Evolutionary conservation across 1,140 invertebrate species (phyloP).

Genomic region (Aphaenogaster ashmeadi): DNA sequence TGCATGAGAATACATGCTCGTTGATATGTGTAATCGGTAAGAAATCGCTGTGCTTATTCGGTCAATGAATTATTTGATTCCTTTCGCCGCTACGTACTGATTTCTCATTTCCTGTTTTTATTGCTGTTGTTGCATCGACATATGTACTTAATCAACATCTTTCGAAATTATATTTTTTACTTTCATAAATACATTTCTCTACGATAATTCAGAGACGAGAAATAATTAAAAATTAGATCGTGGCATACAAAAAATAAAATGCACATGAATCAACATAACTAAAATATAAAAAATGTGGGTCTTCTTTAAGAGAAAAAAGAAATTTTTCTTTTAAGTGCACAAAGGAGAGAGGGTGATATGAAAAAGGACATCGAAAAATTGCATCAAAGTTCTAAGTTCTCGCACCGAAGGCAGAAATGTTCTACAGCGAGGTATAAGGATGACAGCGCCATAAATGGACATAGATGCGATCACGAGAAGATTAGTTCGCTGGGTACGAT

Average conservation of each 20-base stretch:
- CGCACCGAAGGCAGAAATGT: neutral
- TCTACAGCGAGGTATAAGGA: neutral
- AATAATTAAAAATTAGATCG: neutral
- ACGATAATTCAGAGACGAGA: neutral
- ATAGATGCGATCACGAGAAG: neutral
- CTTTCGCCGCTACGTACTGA: neutral
- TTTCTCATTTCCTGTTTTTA: constrained; percentile 1
- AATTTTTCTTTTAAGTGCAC: neutral
- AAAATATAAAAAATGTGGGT: neutral
- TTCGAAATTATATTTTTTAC: constrained; percentile 4
- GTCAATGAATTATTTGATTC: neutral
- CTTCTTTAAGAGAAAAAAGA: neutral
- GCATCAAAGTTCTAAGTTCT: neutral
- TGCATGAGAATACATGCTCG: constrained; percentile 9
- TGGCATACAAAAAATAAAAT: neutral
- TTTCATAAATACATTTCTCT: constrained; percentile 11
- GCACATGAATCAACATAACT: neutral
- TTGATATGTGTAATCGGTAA: neutral
- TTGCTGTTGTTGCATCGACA: neutral
- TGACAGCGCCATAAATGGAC: constrained; percentile 10
- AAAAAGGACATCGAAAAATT: neutral
- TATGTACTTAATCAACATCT: neutral
- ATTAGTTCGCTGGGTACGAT: constrained; percentile 3
- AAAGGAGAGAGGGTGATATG: neutral
- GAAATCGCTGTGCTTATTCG: neutral